These are phyloP conservation scores for Buceros bicornis DNA, from an alignment of 2,797 vertebrate species.

Conservation along the genomic window DNA sequence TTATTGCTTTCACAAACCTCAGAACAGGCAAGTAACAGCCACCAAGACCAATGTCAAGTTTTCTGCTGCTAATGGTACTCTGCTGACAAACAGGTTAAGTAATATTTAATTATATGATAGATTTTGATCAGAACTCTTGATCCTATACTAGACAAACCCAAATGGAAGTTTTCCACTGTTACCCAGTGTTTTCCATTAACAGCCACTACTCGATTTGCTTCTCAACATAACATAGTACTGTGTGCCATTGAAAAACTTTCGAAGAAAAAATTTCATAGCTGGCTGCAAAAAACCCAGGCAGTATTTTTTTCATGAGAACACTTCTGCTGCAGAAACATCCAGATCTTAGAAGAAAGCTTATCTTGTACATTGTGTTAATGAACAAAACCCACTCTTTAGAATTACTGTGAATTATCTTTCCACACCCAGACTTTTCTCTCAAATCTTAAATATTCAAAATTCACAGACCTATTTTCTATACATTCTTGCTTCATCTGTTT, in stretches of 20 bases:
- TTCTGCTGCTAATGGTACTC: background rate
- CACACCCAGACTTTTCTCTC: background rate
- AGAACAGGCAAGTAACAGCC: background rate
- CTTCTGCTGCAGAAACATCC: background rate
- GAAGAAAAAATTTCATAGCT: background rate
- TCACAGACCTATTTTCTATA: background rate
- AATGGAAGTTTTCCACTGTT: background rate
- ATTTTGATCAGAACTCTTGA: background rate
- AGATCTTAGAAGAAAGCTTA: background rate
- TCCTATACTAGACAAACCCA: background rate
- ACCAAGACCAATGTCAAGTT: background rate
- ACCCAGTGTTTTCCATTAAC: background rate
- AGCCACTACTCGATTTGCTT: background rate
- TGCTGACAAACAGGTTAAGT: background rate
- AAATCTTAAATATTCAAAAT: background rate
- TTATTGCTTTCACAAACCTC: background rate
- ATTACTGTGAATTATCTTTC: background rate
- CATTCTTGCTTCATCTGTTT: background rate
- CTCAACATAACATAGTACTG: background rate
- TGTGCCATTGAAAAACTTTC: background rate
- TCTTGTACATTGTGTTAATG: background rate
- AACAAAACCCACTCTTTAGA: background rate
- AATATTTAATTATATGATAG: background rate
- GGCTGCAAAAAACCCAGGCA: accelerated
- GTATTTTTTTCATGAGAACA: background rate